Percentiles rank a stretch among this genome's conserved stretches.
Conservation (phyloP, 1,140 invertebrate species). For the Meloidogyne exigua region DNA sequence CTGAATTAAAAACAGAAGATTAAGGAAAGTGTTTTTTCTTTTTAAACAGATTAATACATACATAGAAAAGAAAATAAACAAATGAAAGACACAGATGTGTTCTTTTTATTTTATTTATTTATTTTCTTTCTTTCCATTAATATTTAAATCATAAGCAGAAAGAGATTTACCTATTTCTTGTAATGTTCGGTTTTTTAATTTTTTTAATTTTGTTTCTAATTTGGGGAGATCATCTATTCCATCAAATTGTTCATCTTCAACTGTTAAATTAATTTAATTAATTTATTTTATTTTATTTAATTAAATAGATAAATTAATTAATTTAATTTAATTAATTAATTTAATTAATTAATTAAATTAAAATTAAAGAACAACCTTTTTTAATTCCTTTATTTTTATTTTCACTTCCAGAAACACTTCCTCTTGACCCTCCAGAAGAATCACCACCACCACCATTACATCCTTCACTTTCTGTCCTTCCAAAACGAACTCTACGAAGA, state of each 20-base stretch:
- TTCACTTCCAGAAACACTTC: constrained; percentile 4
- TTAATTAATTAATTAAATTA: not conserved
- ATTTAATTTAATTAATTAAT: not conserved
- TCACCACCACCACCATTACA: not conserved
- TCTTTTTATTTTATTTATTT: not conserved
- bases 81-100: too few species aligned
- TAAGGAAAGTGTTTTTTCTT: too few species aligned
- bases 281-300: not conserved
- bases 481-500: constrained; percentile 19
- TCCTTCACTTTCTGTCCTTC: constrained; percentile 26
- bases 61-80: too few species aligned
- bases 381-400: constrained; percentile 1
- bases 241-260: constrained; percentile 4
- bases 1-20: too few species aligned
- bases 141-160: constrained; percentile 16
- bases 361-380: not conserved
- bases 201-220: constrained; percentile 15
- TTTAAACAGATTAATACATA: too few species aligned
- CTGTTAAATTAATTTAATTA: not conserved
- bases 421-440: not conserved
- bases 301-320: not conserved
- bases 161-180: constrained; percentile 15
- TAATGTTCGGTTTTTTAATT: constrained; percentile 13
- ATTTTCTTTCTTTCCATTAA: not conserved
- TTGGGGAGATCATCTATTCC: constrained; percentile 13